Base-by-base conservation (phyloP, 2,113 vertebrate genomes). In the Sclerurus mexicanus region DNA sequence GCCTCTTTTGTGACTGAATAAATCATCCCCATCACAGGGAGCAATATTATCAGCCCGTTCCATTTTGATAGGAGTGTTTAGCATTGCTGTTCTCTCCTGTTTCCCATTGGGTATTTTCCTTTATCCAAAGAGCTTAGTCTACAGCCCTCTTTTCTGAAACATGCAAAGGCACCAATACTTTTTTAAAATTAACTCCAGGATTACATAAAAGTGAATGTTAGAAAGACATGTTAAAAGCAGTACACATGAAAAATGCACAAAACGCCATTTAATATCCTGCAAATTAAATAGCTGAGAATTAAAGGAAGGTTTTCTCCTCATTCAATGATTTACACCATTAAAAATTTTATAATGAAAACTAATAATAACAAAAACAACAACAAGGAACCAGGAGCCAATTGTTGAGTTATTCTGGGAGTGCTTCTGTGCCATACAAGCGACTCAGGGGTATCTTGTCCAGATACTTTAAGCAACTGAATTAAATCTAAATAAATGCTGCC, bases 1-100 rank as follows among this genome's bases (percentile, higher is more conserved):
- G 2, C 6, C 6, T 19, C 8, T 60, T 31, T 19, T 27, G 7
- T 0, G 0, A 80, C 58, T 10, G 14, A 59, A 1, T 24, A 85
- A 62, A 16, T 18, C 14, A 20, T 17, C 8, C 21, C 17, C 16
- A 73, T 18, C 37, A 22, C 46, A 60, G 21, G 12, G 6, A 84
- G 30, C 6, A 71, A 12, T 28, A 10, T 30, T 37, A 69, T 18
- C 53, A 74, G 13, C 12, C 68, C 24, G 4, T 14, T 69, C 46
- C 49, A 4, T 50, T 80, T 58, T 49, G 20, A 12, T 35, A 18
- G 20, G 22, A 23, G 56, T 24, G 14, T 12, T 59, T n/a, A 28
- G 23, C 52, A 14, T 16, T 31, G 15, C 13, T 40, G 24, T 62
- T 58, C 67, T 85, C 10, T 2, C 49, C 2, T 64, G 5, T 7